Evolutionary conservation across 1,140 invertebrate species (phyloP).

Genomic region (Papilio dardanus): DNA sequence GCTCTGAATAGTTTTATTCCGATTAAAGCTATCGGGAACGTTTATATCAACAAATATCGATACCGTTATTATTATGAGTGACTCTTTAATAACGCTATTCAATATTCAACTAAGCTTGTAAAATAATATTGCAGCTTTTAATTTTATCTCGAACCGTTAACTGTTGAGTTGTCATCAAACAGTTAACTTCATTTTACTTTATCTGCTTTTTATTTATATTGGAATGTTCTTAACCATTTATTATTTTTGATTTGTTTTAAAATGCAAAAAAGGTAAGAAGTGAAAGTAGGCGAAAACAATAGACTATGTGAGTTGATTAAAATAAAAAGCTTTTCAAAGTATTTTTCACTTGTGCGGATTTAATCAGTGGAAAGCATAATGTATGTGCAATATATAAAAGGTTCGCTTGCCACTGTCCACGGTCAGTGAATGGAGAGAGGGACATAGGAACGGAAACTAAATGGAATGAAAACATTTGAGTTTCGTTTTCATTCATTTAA

Average conservation of each 20-base stretch:
- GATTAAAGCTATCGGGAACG: conserved; percentile 32
- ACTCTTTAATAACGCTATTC: background rate
- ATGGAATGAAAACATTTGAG: conserved; percentile 79
- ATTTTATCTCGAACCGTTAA: background rate
- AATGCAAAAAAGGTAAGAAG: no score
- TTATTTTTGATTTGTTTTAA: no score
- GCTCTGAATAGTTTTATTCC: conserved; percentile 48
- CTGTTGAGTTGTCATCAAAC: background rate
- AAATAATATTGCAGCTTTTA: background rate
- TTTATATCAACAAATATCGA: conserved; percentile 17
- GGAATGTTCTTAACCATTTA: no score
- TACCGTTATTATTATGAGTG: background rate
- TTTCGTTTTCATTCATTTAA: conserved; percentile 80
- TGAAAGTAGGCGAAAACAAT: no score
- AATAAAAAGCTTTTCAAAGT: background rate
- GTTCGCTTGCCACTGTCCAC: conserved; percentile 16
- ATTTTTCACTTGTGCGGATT: background rate
- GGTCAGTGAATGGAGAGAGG: conserved; percentile 48
- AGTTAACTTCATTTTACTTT: background rate
- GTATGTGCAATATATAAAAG: conserved; percentile 12
- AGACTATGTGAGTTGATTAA: no score
- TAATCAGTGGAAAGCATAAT: background rate
- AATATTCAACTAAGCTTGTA: background rate
- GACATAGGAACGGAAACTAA: conserved; percentile 68
- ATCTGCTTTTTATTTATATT: background rate